Evolutionary conservation across 2,888 invertebrate species (phyloP).

Genomic region (Lysandra coridon): DNA sequence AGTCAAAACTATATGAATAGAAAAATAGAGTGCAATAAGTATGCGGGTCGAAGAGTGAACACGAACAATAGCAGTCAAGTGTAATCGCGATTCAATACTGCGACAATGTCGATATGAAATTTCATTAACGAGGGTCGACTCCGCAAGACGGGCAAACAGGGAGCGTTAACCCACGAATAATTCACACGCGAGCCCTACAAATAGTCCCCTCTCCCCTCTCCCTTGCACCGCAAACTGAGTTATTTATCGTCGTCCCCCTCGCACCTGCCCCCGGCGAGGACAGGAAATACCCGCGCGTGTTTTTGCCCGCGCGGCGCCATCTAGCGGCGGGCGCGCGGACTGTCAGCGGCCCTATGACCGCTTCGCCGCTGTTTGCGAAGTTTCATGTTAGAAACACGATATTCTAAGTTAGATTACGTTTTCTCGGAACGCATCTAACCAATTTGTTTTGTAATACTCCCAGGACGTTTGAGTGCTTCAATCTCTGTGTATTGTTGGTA

Average conservation of each 20-base stretch:
- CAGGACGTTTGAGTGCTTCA: background rate
- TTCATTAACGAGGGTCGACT: constrained; percentile 75
- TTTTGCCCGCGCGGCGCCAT: constrained; percentile 74
- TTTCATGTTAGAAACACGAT: constrained; percentile 18
- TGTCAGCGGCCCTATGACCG: constrained; percentile 34
- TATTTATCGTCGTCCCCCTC: constrained; percentile 72
- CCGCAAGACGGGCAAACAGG: constrained; percentile 73
- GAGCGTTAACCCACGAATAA: constrained; percentile 80
- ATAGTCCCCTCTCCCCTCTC: constrained; percentile 55
- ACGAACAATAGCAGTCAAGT: constrained; percentile 59
- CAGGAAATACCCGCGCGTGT: constrained; percentile 77
- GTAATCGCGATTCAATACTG: constrained; percentile 60
- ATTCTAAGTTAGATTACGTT: constrained; percentile 20
- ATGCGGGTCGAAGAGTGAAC: background rate
- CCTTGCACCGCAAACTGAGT: constrained; percentile 71
- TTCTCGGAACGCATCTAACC: constrained; percentile 1
- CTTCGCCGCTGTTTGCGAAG: constrained; percentile 15
- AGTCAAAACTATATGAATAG: constrained; percentile 13
- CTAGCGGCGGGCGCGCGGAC: constrained; percentile 56
- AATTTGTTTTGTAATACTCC: constrained; percentile 19
- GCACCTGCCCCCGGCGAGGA: constrained; percentile 55
- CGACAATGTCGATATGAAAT: constrained; percentile 69
- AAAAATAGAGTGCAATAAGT: constrained; percentile 1
- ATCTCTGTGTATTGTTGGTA: background rate
- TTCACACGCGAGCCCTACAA: constrained; percentile 80